Evolutionary conservation across 2,797 vertebrate species (phyloP), one percentile per base, ranked within the genome.

Genomic region (Lutra lutra): DNA sequence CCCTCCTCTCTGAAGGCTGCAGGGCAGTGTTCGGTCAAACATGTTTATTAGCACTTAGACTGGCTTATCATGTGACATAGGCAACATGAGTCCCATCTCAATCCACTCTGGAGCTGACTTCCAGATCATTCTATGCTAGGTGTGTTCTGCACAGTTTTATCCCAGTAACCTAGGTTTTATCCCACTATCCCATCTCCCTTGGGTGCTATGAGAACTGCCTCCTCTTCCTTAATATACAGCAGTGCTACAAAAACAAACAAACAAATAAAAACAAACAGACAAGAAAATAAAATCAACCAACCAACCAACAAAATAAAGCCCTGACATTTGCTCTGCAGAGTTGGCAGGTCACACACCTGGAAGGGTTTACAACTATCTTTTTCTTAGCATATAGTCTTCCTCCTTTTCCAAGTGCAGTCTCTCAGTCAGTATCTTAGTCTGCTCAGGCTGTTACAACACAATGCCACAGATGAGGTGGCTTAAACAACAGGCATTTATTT

Each of bases 11-110:
- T 7, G 56, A 66, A 78, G 75, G 70, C 88, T 94, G 64, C 58
- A 73, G 92, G 95, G 73, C 93, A 96, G 82, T 48, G 58, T 68
- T 38, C 62, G 64, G 91, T 92, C 92, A 79, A 75, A 91, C 6
- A 35, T 5, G 40, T 68, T 73, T 17, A 62, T 7, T 35, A 40
- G 40, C 75, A 51, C 56, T 77, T 51, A 60, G 40, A 51, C 17
- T 27, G 25, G 35, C 27, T 96, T 58, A 85, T 18, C 56, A 51
- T 11, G 56, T 70, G 43, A 93, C 5, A 15, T 2, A 43, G 75
- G 38, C 72, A 70, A 70, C n/a, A 32, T 2, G 43, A 78, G 20
- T 51, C 78, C 72, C 20, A 29, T 58, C 64, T 66, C 54, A 29
- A 46, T 58, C 46, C 27, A 27, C 70, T 66, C 4, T 54, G 40